These are phyloP conservation scores for Eustalomyia histrio DNA, from an alignment of 2,888 invertebrate species.

Conservation along the genomic window DNA sequence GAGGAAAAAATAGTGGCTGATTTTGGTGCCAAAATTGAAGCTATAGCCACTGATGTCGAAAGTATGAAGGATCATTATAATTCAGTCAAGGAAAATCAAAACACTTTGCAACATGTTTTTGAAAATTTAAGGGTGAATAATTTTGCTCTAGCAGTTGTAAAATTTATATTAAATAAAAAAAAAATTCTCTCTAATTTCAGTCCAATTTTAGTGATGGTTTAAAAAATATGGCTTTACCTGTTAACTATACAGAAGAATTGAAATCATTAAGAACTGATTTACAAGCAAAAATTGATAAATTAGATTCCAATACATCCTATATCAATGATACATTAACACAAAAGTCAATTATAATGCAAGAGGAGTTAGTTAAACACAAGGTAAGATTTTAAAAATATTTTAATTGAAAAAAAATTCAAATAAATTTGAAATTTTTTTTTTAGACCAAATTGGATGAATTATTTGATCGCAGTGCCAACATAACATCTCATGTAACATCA, in stretches of 20 bases:
- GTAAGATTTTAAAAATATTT: conserved; percentile 64
- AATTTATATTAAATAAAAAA: too few relatives aligned
- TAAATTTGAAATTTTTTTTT: conserved; percentile 24
- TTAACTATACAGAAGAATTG: conserved; percentile 71
- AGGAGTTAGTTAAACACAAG: conserved; percentile 73
- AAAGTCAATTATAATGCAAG: conserved; percentile 72
- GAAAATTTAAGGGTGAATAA: conserved; percentile 67
- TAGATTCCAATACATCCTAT: conserved; percentile 71
- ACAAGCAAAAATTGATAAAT: conserved; percentile 69
- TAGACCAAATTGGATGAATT: conserved; percentile 75
- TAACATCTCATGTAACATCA: conserved; percentile 76
- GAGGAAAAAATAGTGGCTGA: conserved; percentile 77
- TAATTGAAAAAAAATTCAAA: conserved; percentile 4
- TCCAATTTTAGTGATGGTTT: conserved; percentile 70
- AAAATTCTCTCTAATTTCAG: conserved; percentile 63
- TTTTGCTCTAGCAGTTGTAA: background rate
- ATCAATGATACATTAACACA: conserved; percentile 76
- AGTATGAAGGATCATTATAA: conserved; percentile 75
- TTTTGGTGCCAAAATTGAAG: conserved; percentile 78
- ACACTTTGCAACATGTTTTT: conserved; percentile 70
- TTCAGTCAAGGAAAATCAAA: conserved; percentile 72
- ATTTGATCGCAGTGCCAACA: conserved; percentile 75
- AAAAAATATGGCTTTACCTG: conserved; percentile 65
- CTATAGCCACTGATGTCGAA: conserved; percentile 76
- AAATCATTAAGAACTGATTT: conserved; percentile 68